Percentiles rank a stretch among this genome's conserved stretches.
Conservation (phyloP, 2,888 invertebrate genomes). For the Schrankia costaestrigalis region DNA sequence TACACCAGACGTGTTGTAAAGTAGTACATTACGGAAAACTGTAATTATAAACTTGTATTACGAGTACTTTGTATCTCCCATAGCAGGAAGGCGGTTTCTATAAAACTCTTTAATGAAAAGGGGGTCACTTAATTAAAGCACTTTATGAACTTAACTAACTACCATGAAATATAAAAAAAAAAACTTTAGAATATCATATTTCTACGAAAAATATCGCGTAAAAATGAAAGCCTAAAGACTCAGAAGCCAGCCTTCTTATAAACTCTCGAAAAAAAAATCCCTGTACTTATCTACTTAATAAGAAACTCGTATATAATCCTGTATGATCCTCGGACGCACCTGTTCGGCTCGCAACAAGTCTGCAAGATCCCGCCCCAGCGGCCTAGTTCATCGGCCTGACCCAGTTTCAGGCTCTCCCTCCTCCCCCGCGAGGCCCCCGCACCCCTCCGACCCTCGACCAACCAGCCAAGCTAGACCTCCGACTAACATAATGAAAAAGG, state of each 20-base stretch:
- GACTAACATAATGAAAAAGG: conserved; percentile 33
- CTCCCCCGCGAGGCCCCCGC: conserved; percentile 9
- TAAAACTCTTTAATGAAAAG: too few species aligned
- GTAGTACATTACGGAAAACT: too few species aligned
- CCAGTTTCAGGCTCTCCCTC: conserved; percentile 32
- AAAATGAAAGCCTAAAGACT: not conserved
- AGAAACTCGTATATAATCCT: conserved; percentile 31
- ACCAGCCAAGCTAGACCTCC: too few species aligned
- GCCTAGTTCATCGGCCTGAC: conserved; percentile 56
- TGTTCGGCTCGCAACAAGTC: conserved; percentile 36
- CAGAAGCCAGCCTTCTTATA: conserved; percentile 12
- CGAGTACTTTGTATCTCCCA: too few species aligned
- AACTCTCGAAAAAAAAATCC: conserved; percentile 22
- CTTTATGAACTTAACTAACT: too few species aligned
- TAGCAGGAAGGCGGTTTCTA: too few species aligned
- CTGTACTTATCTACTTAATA: conserved; percentile 31
- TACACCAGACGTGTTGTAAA: too few species aligned
- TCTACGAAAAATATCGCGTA: too few species aligned
- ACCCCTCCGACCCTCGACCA: conserved; percentile 25
- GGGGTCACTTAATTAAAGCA: too few species aligned
- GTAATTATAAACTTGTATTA: too few species aligned
- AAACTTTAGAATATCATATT: too few species aligned
- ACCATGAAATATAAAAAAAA: too few species aligned
- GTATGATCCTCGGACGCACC: conserved; percentile 34
- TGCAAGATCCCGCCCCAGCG: conserved; percentile 32